phyloP scores from a whole-genome alignment of 2,113 vertebrate species.

The Xenopus tropicalis region UCB_Xtro_10.0 CM004446.2:103059501-103060000 shows the following conservation, averaged over 20 bases:
- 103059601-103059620: neutral
- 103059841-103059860: neutral
- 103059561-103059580: conserved; percentile 30
- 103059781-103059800: neutral
- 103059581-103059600: conserved; percentile 44
- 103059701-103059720: conserved; percentile 49
- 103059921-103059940: too few relatives aligned
- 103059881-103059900: neutral
- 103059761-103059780: conserved; percentile 44
- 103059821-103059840: neutral
- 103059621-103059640: neutral
- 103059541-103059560: conserved; percentile 21
- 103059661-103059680: conserved; percentile 9
- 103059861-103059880: neutral
- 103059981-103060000: too few relatives aligned
- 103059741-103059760: conserved; percentile 75
- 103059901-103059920: neutral
- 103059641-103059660: conserved; percentile 13
- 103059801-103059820: too few relatives aligned
- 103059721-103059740: conserved; percentile 66
- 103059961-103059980: too few relatives aligned
- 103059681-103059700: conserved; percentile 22
- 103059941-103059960: too few relatives aligned
- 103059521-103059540: conserved; percentile 14
- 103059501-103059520: conserved; percentile 30